phyloP scores from a whole-genome alignment of 1,140 invertebrate species.

The Cataglyphis hispanica region DNA sequence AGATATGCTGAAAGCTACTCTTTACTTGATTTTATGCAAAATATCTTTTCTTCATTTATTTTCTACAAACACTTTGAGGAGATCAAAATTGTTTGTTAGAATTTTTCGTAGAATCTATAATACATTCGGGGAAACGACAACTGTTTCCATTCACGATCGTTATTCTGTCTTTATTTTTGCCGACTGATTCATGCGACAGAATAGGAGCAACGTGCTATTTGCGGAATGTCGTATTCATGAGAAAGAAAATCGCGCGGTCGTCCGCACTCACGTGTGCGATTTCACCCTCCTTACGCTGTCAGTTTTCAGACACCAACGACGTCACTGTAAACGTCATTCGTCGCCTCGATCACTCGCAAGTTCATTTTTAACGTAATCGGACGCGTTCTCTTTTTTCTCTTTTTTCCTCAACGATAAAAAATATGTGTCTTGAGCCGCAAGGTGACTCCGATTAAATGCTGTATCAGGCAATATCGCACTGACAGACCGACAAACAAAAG shows the following conservation, averaged over 20 bases:
- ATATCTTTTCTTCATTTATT: neutral
- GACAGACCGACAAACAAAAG: conserved; percentile 37
- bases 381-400: neutral
- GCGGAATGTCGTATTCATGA: conserved; percentile 25
- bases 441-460: conserved; percentile 35
- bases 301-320: neutral
- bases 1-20: neutral
- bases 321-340: conserved; percentile 21
- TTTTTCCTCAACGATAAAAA: conserved; percentile 55
- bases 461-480: conserved; percentile 43
- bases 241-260: neutral
- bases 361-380: neutral
- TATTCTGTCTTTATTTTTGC: conserved; percentile 21
- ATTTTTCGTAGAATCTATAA: neutral
- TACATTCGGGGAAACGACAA: neutral
- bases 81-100: neutral
- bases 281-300: neutral
- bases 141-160: conserved; percentile 30
- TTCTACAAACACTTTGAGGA: neutral
- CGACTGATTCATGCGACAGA: conserved; percentile 33
- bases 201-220: conserved; percentile 15
- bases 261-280: neutral
- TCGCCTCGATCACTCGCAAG: neutral
- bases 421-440: conserved; percentile 36
- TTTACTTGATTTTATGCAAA: neutral